Base-by-base conservation (phyloP, 2,888 invertebrate species). In the Cephonodes hylas region DNA sequence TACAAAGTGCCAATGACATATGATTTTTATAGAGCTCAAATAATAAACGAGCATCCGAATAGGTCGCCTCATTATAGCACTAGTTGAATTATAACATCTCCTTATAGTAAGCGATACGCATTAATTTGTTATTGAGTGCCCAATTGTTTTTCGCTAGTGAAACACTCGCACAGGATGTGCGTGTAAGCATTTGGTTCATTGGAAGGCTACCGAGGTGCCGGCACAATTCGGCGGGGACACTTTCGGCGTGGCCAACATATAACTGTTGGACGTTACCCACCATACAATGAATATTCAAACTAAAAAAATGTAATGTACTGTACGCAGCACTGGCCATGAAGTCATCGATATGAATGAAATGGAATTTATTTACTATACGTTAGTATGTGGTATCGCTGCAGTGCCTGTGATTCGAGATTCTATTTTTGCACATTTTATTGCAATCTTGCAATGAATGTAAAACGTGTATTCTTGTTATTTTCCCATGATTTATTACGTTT, bases 171-270 rank as follows among this genome's bases (percentile, higher is more conserved):
- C 89, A 89, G 90, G 89, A 90, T 86, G 88, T 80, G 80, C 90
- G 89, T 89, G 91, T 81, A 79, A 81, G 84, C 80, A 91, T 91
- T 88, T 80, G 81, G 77, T 80, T 80, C 77, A 81, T 80, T 81
- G 80, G 80, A 78, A 77, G 72, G 77, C 76, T 77, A 71, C 69
- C 72, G 53, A 53, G n/a, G 53, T 53, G 70, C 68, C 70, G 66
- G 67, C 68, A 72, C 74, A 72, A 71, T 78, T 78, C 79, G 75
- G 72, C 70, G 80, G 74, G 77, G 79, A 73, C 71, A 68, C 75
- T 75, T 78, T 72, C 75, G 70, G 73, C 67, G 69, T 61, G 66
- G 64, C 72, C 70, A 77, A 77, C 76, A 70, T 72, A 69, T 74
- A 72, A 76, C 75, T 71, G 73, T 72, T 65, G 74, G 69, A 53